phyloP scores from a whole-genome alignment of 35 echinoderm and acorn worm genomes.

The Apostichopus parvimensis region DNA sequence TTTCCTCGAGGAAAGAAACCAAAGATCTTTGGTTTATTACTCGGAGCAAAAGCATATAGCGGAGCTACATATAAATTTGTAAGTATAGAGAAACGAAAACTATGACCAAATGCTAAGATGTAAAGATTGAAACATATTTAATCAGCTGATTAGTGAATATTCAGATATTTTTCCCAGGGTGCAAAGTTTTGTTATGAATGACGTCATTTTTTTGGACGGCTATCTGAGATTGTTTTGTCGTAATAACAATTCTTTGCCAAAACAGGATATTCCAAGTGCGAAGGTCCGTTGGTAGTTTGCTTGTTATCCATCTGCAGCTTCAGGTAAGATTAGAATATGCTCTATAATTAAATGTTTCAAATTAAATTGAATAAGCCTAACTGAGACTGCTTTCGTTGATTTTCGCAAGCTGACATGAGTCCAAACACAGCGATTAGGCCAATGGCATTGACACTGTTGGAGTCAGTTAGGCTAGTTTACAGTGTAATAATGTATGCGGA shows the following conservation, averaged over 20 bases:
- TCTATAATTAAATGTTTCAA: neutral
- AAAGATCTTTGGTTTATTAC: too few species aligned
- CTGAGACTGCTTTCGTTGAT: neutral
- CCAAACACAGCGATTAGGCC: too few species aligned
- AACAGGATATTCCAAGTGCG: neutral
- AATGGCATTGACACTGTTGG: too few species aligned
- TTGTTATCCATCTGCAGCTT: neutral
- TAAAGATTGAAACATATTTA: neutral
- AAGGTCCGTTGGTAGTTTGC: neutral
- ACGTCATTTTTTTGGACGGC: conserved; percentile 31
- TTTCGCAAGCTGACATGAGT: neutral
- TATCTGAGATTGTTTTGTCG: neutral
- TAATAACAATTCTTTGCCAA: neutral
- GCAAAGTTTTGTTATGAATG: conserved; percentile 56
- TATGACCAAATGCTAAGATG: too few species aligned
- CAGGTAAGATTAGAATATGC: neutral
- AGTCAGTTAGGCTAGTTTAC: too few species aligned
- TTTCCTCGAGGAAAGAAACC: too few species aligned
- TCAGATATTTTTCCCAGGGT: conserved; percentile 47
- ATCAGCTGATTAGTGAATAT: conserved; percentile 18
- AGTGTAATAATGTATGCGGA: too few species aligned
- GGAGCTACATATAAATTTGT: too few species aligned
- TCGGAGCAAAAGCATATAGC: too few species aligned
- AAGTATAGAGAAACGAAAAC: too few species aligned
- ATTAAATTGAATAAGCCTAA: neutral